phyloP scores from a whole-genome alignment of 2,888 invertebrate genomes.

The Deladenus siricidicola region DNA sequence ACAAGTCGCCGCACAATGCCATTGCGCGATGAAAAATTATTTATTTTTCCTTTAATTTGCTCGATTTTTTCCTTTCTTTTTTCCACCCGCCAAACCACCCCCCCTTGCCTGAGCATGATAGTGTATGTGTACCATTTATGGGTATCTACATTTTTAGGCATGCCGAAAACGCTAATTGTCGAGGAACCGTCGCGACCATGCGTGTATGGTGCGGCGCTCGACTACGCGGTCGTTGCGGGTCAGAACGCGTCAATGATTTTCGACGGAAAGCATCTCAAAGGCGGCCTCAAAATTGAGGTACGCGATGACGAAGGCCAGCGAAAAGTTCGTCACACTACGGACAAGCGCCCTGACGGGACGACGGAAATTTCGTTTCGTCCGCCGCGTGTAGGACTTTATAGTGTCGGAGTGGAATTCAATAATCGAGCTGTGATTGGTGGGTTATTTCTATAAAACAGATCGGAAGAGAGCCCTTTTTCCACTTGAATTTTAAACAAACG shows the following conservation, averaged over 20 bases:
- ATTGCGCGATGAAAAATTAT: too few relatives aligned
- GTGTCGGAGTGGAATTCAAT: conserved; percentile 49
- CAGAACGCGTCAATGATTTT: conserved; percentile 58
- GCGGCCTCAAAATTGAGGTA: conserved; percentile 47
- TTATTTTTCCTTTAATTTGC: too few relatives aligned
- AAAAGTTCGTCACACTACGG: conserved; percentile 43
- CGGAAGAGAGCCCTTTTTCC: not conserved
- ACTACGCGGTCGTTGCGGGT: conserved; percentile 56
- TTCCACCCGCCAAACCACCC: too few relatives aligned
- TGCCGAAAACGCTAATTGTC: conserved; percentile 25
- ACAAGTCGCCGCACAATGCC: too few relatives aligned
- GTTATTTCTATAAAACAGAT: not conserved
- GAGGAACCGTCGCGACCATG: conserved; percentile 43
- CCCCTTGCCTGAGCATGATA: too few relatives aligned
- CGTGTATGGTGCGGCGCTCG: conserved; percentile 58
- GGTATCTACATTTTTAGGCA: conserved; percentile 19
- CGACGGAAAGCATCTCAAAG: conserved; percentile 54
- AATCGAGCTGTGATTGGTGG: conserved; percentile 62
- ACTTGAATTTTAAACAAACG: not conserved
- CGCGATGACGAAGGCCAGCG: conserved; percentile 29
- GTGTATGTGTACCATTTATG: too few relatives aligned
- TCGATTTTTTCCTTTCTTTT: too few relatives aligned
- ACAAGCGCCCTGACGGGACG: conserved; percentile 39
- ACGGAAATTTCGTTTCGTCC: conserved; percentile 67
- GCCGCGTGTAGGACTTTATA: conserved; percentile 39